phyloP scores from a whole-genome alignment of 2,113 vertebrate species.

The Podarcis raffonei region DNA sequence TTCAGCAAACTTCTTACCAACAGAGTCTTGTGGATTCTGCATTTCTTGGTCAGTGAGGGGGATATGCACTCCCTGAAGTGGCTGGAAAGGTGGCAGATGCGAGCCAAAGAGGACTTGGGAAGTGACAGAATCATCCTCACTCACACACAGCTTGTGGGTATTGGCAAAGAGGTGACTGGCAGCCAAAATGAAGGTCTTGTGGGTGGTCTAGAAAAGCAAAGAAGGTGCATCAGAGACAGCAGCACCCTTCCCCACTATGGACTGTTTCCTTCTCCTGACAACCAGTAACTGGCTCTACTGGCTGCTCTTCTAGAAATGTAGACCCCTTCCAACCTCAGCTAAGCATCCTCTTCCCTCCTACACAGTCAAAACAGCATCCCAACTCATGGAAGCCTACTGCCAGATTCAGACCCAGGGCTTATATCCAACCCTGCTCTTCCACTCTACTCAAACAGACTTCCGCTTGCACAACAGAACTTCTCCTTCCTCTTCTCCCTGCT shows the following conservation, averaged over 20 bases:
- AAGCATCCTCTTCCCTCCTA: background rate
- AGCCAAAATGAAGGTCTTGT: conserved; percentile 82
- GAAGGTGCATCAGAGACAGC: background rate
- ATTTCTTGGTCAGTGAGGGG: conserved; percentile 69
- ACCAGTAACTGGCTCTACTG: too few relatives aligned
- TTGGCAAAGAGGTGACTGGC: conserved; percentile 85
- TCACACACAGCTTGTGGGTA: conserved; percentile 73
- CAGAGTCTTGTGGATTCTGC: conserved; percentile 40
- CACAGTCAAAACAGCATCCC: background rate
- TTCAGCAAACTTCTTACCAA: conserved; percentile 52
- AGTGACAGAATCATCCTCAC: conserved; percentile 41
- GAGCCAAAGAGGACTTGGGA: conserved; percentile 60
- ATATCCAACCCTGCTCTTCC: too few relatives aligned
- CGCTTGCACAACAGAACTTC: too few relatives aligned
- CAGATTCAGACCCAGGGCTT: background rate
- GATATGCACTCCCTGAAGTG: conserved; percentile 67
- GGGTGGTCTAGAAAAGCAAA: conserved; percentile 66
- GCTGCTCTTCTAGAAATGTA: accelerated
- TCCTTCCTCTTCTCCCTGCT: too few relatives aligned
- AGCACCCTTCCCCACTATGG: background rate
- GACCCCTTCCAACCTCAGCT: background rate
- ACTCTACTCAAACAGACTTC: too few relatives aligned
- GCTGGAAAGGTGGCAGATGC: conserved; percentile 61
- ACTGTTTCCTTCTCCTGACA: background rate
- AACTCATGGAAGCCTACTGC: background rate